These are phyloP conservation scores for Thera britannica DNA, from an alignment of 2,888 invertebrate species.

Conservation along the genomic window DNA sequence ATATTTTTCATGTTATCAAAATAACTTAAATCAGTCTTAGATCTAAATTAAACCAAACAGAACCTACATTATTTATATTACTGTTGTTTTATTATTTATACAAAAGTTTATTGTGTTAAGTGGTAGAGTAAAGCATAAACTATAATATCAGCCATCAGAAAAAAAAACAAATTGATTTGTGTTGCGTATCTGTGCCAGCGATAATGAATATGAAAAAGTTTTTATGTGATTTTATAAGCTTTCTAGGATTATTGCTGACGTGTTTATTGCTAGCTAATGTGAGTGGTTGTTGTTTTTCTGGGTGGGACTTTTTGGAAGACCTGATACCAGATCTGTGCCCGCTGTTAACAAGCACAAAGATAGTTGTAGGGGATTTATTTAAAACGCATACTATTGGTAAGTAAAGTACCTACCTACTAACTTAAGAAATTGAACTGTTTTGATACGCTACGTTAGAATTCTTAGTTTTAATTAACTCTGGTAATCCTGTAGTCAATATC, in stretches of 20 bases:
- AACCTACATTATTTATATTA: constrained; percentile 20
- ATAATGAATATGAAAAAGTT: constrained; percentile 49
- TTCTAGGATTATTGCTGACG: constrained; percentile 50
- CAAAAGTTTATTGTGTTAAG: too few species aligned
- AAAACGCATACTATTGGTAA: constrained; percentile 58
- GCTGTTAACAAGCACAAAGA: constrained; percentile 58
- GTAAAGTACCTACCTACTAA: constrained; percentile 48
- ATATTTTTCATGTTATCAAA: constrained; percentile 13
- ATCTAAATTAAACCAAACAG: constrained; percentile 22
- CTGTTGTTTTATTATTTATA: not conserved
- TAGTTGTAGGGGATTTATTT: constrained; percentile 62
- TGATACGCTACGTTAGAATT: not conserved
- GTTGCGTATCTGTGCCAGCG: constrained; percentile 37
- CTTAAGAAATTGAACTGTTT: not conserved
- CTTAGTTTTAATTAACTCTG: too few species aligned
- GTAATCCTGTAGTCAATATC: too few species aligned
- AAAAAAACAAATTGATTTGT: constrained; percentile 25
- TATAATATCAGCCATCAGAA: constrained; percentile 15
- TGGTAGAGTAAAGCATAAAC: too few species aligned
- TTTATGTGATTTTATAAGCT: constrained; percentile 46
- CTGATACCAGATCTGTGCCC: constrained; percentile 64
- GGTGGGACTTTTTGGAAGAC: constrained; percentile 67
- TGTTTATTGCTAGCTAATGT: constrained; percentile 52
- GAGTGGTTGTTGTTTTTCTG: constrained; percentile 61
- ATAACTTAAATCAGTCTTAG: constrained; percentile 26